A percentile compares a stretch with the other conserved stretches of the same genome.
Conservation (phyloP, 2,888 invertebrate species). For the Eristalinus aeneus region DNA sequence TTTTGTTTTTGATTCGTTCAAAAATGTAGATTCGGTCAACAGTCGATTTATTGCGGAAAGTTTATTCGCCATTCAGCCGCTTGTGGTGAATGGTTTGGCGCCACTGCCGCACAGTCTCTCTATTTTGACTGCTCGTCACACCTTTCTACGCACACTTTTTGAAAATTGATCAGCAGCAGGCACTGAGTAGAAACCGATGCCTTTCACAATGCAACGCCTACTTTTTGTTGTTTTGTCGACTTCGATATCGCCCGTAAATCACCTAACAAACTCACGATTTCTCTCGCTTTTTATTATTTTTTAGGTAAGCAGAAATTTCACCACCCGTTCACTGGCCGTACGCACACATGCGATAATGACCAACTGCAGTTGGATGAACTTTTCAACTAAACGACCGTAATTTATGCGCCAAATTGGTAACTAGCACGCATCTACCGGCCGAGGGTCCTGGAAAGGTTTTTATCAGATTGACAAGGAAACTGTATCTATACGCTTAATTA, state of each 20-base stretch:
- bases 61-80: neutral
- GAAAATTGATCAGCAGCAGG: neutral
- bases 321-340: neutral
- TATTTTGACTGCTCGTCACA: neutral
- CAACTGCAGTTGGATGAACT: conserved; percentile 46
- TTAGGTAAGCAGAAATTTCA: conserved; percentile 48
- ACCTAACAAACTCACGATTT: neutral
- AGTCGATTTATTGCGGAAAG: neutral
- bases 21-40: neutral
- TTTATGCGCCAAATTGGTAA: conserved; percentile 47
- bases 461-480: neutral
- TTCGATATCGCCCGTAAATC: neutral
- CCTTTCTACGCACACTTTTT: neutral
- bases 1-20: neutral
- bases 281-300: conserved; percentile 39
- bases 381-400: conserved; percentile 24
- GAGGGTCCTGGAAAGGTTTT: conserved; percentile 23
- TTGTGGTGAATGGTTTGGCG: neutral
- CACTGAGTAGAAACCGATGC: neutral
- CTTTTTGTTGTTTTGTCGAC: neutral
- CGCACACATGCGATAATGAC: conserved; percentile 6
- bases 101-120: neutral
- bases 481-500: conserved; percentile 47
- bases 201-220: neutral
- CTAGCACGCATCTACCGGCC: conserved; percentile 36